Conservation (phyloP, 2,113 vertebrate species). For the Myrmophylax atrothorax region DNA sequence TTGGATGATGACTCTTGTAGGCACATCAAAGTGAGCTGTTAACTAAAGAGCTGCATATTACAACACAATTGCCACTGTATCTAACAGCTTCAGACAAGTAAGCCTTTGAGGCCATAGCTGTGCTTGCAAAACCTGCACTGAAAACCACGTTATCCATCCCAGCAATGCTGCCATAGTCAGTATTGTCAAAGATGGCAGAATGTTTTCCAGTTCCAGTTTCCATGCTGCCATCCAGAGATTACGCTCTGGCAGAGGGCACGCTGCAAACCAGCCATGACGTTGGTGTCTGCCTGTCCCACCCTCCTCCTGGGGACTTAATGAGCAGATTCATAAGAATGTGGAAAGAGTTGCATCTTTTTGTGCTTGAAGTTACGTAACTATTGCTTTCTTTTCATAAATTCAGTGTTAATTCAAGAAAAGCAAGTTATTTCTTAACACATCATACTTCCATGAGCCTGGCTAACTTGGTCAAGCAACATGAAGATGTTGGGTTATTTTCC, state of each 20-base stretch:
- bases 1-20: not conserved
- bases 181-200: rapidly evolving
- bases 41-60: not conserved
- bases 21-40: not conserved
- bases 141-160: not conserved
- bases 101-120: not conserved
- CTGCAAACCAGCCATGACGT: not conserved
- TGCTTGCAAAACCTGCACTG: not conserved
- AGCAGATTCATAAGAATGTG: rapidly evolving
- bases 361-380: not conserved
- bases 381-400: not conserved
- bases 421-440: not conserved
- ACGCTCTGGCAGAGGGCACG: not conserved
- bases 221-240: not conserved
- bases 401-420: not conserved
- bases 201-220: not conserved
- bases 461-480: not conserved
- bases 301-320: not conserved
- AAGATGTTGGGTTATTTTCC: not conserved
- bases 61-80: not conserved
- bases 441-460: not conserved
- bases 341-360: not conserved
- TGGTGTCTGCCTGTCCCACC: not conserved
- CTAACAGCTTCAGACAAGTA: not conserved
- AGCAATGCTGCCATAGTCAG: not conserved